Evolutionary conservation across 2,888 invertebrate genomes (phyloP).

Genomic region (Smittia sp.): DNA sequence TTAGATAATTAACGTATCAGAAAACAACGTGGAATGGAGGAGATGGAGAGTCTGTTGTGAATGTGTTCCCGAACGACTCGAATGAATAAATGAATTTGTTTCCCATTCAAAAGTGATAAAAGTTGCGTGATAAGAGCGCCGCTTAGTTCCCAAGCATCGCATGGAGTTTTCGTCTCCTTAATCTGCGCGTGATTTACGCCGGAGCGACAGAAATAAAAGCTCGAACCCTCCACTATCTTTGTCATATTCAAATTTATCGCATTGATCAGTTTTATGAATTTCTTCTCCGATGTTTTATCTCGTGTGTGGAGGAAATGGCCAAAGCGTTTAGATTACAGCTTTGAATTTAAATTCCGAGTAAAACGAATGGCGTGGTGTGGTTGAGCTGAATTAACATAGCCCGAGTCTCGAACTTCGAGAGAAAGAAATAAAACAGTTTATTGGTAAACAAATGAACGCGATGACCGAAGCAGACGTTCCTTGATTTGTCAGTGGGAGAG

Average conservation of each 20-base stretch:
- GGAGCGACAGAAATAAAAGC: background rate
- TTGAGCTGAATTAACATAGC: background rate
- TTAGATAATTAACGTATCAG: constrained; percentile 39
- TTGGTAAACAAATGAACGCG: constrained; percentile 1
- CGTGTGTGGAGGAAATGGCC: constrained; percentile 2
- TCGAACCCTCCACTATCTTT: background rate
- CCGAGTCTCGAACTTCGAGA: background rate
- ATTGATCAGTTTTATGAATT: constrained; percentile 27
- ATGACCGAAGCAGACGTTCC: background rate
- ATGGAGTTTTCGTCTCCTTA: too few relatives aligned
- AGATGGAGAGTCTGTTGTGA: background rate
- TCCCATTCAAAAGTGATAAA: constrained; percentile 9
- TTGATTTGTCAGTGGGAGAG: background rate
- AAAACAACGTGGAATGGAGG: background rate
- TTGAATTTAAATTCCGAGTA: constrained; percentile 1
- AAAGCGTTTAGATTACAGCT: constrained; percentile 27
- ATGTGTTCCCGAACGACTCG: background rate
- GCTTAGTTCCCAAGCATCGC: too few relatives aligned
- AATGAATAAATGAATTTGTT: background rate
- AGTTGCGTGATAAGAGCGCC: background rate
- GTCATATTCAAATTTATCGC: constrained; percentile 39
- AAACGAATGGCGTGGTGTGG: background rate
- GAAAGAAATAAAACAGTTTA: constrained; percentile 11
- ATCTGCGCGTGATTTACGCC: too few relatives aligned
- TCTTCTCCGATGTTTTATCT: background rate